Base-by-base conservation (phyloP, 2,888 invertebrate species). In the Zygogramma bicolorata region DNA sequence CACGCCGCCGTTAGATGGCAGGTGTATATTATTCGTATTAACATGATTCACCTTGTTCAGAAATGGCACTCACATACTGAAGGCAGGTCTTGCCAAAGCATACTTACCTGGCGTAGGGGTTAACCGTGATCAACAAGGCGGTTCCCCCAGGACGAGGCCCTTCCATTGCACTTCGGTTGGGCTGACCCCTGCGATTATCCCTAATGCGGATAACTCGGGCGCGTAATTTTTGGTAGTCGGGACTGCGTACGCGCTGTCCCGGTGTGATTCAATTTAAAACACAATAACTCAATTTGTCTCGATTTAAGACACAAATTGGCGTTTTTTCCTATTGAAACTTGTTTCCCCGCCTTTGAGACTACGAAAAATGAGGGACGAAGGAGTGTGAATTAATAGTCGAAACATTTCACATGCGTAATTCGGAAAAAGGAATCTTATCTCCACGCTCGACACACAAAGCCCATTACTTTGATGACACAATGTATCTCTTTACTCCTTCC, bases 121-220 rank as follows among this genome's bases (percentile, higher is more conserved):
- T 40, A 70, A 91, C 90, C 90, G 88, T 91, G 92, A 92, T 92
- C 92, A 91, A 78, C 76, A 90, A 92, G 92, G 91, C 89, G 90
- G 91, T 90, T 90, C 89, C 90, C 89, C 91, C 92, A 90, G 90
- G 90, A 88, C 85, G 92, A 92, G 92, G 90, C 91, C 89, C 86
- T 88, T 86, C 89, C 92, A 92, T 93, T 93, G 93, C 93, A 93
- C 93, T 88, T 84, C 88, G 92, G 89, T 88, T 88, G 89, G 90
- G 92, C 90, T 93, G 92, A 92, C 92, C 89, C 90, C 89, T 91
- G 93, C 92, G 92, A 92, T 91, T 91, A 90, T 89, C 90, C 91
- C 91, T 91, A 91, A 92, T 90, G 91, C 89, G 91, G 90, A 89
- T 90, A 91, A 90, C 91, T 92, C 91, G 91, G 91, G 89, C 90